Conservation (phyloP, 2,888 invertebrate species). For the Noctuana brunneofusca region DNA sequence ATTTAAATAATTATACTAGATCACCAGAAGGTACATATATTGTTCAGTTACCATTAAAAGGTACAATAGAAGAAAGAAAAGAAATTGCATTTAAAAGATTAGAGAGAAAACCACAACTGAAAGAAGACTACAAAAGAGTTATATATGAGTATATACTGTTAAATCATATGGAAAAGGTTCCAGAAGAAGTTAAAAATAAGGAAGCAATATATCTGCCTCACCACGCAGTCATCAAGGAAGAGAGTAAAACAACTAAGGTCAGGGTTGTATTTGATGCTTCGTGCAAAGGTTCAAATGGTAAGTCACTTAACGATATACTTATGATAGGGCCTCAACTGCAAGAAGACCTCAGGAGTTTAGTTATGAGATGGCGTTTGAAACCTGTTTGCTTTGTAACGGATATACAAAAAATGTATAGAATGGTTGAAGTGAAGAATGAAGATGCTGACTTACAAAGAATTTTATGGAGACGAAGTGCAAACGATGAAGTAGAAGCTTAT, state of each 20-base stretch:
- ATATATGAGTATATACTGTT: background rate
- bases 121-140: background rate
- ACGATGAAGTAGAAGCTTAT: background rate
- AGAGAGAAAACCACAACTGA: background rate
- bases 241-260: constrained; percentile 9
- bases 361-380: constrained; percentile 29
- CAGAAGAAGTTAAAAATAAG: background rate
- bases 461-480: constrained; percentile 3
- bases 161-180: background rate
- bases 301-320: constrained; percentile 16
- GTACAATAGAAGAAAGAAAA: too few relatives aligned
- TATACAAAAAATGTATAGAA: constrained; percentile 1
- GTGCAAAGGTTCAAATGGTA: constrained; percentile 9
- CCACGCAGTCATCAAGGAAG: constrained; percentile 22
- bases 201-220: constrained; percentile 22
- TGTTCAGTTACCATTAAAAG: too few relatives aligned
- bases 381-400: constrained; percentile 6
- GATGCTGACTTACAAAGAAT: constrained; percentile 10
- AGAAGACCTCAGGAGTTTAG: constrained; percentile 28
- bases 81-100: background rate
- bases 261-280: constrained; percentile 25
- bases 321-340: constrained; percentile 25
- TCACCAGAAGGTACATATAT: too few relatives aligned
- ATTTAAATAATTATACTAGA: too few relatives aligned
- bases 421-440: background rate